These are phyloP conservation scores for Malurus alboscapulatus DNA, from an alignment of 2,113 vertebrate species.

Conservation along the genomic window DNA sequence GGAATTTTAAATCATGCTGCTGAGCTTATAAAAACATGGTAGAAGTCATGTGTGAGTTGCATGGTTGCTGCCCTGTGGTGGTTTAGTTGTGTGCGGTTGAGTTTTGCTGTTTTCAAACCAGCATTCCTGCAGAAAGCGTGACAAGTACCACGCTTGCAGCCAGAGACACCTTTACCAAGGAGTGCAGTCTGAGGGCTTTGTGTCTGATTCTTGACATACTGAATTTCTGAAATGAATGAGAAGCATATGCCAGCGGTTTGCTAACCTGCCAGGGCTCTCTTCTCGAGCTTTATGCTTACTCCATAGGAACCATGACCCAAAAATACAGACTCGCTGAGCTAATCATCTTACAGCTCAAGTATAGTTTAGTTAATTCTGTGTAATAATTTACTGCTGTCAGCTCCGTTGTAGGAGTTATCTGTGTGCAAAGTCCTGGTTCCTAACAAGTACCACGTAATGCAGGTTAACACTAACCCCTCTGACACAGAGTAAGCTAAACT, in stretches of 20 bases:
- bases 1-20: neutral
- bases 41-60: neutral
- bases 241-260: neutral
- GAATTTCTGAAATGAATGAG: neutral
- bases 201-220: neutral
- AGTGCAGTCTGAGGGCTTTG: neutral
- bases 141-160: neutral
- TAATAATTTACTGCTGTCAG: slow-evolving; percentile 53
- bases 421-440: slow-evolving; percentile 49
- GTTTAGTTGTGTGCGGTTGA: neutral
- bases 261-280: neutral
- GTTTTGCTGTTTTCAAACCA: neutral
- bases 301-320: neutral
- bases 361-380: slow-evolving; percentile 35
- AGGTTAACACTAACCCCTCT: neutral
- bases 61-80: neutral
- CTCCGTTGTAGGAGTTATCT: slow-evolving; percentile 13
- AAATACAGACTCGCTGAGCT: neutral
- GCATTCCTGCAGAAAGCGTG: neutral
- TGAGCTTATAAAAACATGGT: neutral
- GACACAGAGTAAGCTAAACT: neutral
- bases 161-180: neutral
- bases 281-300: neutral
- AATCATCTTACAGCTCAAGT: neutral
- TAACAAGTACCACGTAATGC: slow-evolving; percentile 7